These are phyloP conservation scores for Protodeltote pygarga DNA, from an alignment of 2,888 invertebrate species.

Conservation along the genomic window DNA sequence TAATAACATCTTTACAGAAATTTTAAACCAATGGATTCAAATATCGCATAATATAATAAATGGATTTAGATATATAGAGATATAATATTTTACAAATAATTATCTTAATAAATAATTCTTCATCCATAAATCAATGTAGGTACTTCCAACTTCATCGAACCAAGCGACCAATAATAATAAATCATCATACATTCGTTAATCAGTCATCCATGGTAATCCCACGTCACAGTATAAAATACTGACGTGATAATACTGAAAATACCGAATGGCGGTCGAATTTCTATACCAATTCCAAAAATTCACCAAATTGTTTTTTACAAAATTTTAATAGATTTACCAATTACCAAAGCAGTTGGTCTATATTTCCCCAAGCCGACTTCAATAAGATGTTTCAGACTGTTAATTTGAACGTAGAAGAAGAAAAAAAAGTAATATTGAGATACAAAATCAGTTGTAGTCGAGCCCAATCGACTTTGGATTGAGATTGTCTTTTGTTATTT, in stretches of 20 bases:
- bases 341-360: no score
- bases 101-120: no score
- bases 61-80: not conserved
- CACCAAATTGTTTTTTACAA: no score
- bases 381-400: constrained; percentile 20
- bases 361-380: not conserved
- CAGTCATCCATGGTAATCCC: not conserved
- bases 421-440: constrained; percentile 37
- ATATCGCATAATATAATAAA: no score
- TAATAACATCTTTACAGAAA: no score
- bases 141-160: not conserved
- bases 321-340: no score
- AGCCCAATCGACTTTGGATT: constrained; percentile 40
- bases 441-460: constrained; percentile 41
- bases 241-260: not conserved
- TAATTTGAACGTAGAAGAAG: constrained; percentile 27
- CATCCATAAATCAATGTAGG: not conserved
- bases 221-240: not conserved
- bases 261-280: not conserved
- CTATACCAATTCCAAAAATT: constrained; percentile 5
- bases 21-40: no score
- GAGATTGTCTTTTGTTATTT: constrained; percentile 46
- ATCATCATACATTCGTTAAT: not conserved
- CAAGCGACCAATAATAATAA: not conserved
- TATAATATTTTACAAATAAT: not conserved